Percentiles rank a stretch among this genome's conserved stretches.
These are phyloP conservation scores for Rhinolophus ferrumequinum DNA, from an alignment of 2,113 vertebrate genomes.

Conservation along the genomic window DNA sequence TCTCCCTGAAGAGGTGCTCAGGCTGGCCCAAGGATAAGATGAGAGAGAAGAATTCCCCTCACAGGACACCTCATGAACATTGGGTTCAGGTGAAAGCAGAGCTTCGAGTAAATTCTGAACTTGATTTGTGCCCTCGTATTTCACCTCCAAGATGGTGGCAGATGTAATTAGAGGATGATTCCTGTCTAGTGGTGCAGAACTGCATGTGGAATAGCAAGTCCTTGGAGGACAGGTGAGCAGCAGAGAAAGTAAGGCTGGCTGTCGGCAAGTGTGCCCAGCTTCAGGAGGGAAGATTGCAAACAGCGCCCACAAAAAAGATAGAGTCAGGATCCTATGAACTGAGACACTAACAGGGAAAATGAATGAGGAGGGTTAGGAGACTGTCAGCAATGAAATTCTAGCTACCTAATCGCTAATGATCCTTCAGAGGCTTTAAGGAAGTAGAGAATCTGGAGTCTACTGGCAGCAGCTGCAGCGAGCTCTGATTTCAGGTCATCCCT, in stretches of 20 bases:
- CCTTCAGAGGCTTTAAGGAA: neutral
- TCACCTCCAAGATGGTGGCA: neutral
- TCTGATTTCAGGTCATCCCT: constrained; percentile 51
- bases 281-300: neutral
- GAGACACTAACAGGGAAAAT: constrained; percentile 5
- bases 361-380: neutral
- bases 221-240: neutral
- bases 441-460: neutral
- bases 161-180: neutral
- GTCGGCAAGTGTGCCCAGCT: neutral
- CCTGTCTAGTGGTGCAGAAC: neutral
- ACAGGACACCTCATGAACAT: neutral
- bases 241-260: neutral
- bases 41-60: neutral
- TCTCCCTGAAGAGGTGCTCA: neutral
- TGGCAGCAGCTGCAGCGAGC: neutral
- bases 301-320: neutral
- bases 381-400: neutral
- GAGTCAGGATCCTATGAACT: neutral
- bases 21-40: neutral
- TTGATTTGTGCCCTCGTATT: neutral
- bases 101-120: neutral
- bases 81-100: constrained; percentile 7
- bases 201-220: neutral
- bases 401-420: neutral